Conservation (phyloP, 1,140 invertebrate genomes). For the Choristoneura fumiferana region DNA sequence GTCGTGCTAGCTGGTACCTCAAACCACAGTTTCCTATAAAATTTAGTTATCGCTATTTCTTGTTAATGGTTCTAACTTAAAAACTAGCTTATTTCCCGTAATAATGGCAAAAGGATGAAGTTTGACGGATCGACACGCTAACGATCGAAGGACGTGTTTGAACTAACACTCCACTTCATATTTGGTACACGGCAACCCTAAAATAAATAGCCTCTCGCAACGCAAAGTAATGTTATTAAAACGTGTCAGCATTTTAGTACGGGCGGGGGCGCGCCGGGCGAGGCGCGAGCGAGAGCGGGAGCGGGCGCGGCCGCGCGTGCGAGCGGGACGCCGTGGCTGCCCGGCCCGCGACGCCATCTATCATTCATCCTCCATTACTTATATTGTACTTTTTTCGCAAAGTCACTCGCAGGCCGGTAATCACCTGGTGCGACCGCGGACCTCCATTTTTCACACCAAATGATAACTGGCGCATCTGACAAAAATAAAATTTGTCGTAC, state of each 20-base stretch:
- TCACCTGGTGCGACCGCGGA: constrained; percentile 74
- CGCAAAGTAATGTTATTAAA: constrained; percentile 76
- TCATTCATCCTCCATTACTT: constrained; percentile 78
- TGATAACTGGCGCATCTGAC: constrained; percentile 75
- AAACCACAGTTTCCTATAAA: too few species aligned
- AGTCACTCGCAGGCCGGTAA: constrained; percentile 76
- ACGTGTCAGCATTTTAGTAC: constrained; percentile 74
- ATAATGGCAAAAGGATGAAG: constrained; percentile 64
- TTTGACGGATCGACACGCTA: constrained; percentile 58
- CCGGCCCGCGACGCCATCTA: constrained; percentile 57
- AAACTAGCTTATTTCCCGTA: constrained; percentile 19
- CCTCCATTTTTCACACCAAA: constrained; percentile 77
- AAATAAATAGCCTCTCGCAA: constrained; percentile 73
- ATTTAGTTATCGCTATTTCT: background rate
- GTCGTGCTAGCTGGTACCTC: too few species aligned
- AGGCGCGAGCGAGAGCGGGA: constrained; percentile 35
- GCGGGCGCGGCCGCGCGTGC: constrained; percentile 26
- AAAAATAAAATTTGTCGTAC: constrained; percentile 77
- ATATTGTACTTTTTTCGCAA: constrained; percentile 78
- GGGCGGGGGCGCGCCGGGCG: constrained; percentile 34
- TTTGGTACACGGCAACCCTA: constrained; percentile 66
- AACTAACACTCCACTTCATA: constrained; percentile 68
- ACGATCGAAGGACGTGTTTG: constrained; percentile 64
- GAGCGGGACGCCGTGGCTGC: constrained; percentile 35
- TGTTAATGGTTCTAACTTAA: constrained; percentile 18